These are phyloP conservation scores for Crotalus adamanteus DNA, from an alignment of 2,797 vertebrate species.

Conservation along the genomic window DNA sequence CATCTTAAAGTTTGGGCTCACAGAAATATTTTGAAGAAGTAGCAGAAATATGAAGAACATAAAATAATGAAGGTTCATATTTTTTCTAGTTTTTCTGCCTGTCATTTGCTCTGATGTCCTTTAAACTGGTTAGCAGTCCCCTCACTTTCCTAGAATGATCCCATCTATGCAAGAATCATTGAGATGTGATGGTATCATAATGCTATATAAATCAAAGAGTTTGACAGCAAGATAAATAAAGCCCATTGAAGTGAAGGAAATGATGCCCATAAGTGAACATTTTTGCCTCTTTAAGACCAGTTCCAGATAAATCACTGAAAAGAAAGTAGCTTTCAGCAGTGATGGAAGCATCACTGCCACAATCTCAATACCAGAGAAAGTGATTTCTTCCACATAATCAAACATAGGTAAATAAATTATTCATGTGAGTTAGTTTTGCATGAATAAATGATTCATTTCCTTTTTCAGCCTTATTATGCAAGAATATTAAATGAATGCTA, in stretches of 20 bases:
- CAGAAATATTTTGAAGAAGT: neutral
- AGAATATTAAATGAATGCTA: conserved; percentile 69
- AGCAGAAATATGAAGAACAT: neutral
- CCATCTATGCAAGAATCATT: neutral
- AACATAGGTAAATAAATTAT: conserved; percentile 73
- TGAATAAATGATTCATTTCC: conserved; percentile 73
- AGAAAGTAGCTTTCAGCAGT: neutral
- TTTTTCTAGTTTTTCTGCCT: neutral
- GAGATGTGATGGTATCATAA: neutral
- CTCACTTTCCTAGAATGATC: neutral
- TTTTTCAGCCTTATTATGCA: conserved; percentile 56
- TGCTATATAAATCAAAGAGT: neutral
- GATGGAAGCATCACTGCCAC: conserved; percentile 23
- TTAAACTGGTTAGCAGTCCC: neutral
- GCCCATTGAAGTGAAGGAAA: neutral
- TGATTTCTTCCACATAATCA: conserved; percentile 60
- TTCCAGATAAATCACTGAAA: neutral
- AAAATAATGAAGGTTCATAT: neutral
- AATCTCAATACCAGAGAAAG: conserved; percentile 42
- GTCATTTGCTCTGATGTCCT: neutral
- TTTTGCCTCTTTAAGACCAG: neutral
- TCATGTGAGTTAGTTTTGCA: conserved; percentile 68
- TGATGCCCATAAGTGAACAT: neutral
- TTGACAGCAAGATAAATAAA: neutral
- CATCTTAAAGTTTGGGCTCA: neutral